Percentiles rank a stretch among this genome's conserved stretches.
These are phyloP conservation scores for Monodelphis domestica DNA, from an alignment of 2,797 vertebrate genomes.

Conservation along the genomic window DNA sequence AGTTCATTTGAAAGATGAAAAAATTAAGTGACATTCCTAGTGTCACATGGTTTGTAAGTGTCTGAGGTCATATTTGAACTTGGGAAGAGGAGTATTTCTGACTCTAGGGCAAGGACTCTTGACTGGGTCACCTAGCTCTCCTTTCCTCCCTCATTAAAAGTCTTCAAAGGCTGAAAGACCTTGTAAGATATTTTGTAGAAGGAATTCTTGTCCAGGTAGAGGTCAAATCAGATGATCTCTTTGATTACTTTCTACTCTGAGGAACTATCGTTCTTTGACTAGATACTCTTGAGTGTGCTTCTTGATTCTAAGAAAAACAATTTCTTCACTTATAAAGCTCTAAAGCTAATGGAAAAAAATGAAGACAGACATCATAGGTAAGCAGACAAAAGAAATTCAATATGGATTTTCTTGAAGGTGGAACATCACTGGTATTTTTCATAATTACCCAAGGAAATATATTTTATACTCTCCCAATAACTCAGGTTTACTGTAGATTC, in stretches of 20 bases:
- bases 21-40: no score
- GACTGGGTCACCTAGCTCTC: no score
- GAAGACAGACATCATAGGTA: slow-evolving; percentile 7
- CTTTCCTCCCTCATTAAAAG: neutral
- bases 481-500: neutral
- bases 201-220: neutral
- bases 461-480: neutral
- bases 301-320: slow-evolving; percentile 20
- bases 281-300: slow-evolving; percentile 4
- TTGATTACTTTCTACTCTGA: slow-evolving; percentile 1
- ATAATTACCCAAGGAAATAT: neutral
- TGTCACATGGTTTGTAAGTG: no score
- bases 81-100: no score
- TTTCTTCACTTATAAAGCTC: slow-evolving; percentile 23
- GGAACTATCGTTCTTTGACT: neutral
- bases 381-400: slow-evolving; percentile 33
- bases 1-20: no score
- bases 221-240: slow-evolving; percentile 2
- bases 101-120: no score
- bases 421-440: slow-evolving; percentile 26
- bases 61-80: no score
- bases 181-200: neutral
- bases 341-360: slow-evolving; percentile 32
- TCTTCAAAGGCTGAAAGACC: neutral
- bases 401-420: slow-evolving; percentile 9